Conservation (phyloP, 2,113 vertebrate species). For the Rafetus swinhoei region DNA sequence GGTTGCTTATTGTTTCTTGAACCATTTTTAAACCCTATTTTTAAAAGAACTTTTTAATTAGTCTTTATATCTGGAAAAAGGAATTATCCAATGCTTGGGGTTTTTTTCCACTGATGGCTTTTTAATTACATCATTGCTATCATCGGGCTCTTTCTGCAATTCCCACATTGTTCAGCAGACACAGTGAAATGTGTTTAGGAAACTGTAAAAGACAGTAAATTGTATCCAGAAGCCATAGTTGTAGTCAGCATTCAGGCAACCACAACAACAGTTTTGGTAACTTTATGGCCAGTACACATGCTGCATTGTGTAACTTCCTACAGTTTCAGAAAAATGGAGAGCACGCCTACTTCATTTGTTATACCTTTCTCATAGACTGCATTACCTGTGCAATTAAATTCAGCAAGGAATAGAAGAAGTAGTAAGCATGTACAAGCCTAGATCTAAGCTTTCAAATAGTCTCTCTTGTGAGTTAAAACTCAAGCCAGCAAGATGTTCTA, state of each 20-base stretch:
- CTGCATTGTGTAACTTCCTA: conserved; percentile 6
- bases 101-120: conserved; percentile 50
- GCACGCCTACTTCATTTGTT: neutral
- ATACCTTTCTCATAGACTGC: neutral
- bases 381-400: neutral
- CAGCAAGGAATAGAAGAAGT: neutral
- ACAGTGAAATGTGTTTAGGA: conserved; percentile 57
- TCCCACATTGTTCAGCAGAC: conserved; percentile 58
- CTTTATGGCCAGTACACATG: conserved; percentile 36
- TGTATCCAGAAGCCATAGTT: conserved; percentile 32
- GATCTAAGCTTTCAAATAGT: neutral
- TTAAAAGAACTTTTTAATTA: conserved; percentile 36
- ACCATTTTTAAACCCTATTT: conserved; percentile 50
- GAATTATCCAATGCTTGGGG: neutral
- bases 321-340: neutral
- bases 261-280: neutral
- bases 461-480: neutral
- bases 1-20: conserved; percentile 32
- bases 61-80: conserved; percentile 60
- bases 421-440: rapidly evolving
- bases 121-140: conserved; percentile 57
- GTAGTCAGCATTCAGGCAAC: conserved; percentile 26
- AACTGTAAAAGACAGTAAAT: conserved; percentile 54
- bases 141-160: conserved; percentile 27
- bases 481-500: rapidly evolving